A percentile compares a stretch with the other conserved stretches of the same genome.
phyloP scores from a whole-genome alignment of 2,888 invertebrate species.

The Venusia cambrica region DNA sequence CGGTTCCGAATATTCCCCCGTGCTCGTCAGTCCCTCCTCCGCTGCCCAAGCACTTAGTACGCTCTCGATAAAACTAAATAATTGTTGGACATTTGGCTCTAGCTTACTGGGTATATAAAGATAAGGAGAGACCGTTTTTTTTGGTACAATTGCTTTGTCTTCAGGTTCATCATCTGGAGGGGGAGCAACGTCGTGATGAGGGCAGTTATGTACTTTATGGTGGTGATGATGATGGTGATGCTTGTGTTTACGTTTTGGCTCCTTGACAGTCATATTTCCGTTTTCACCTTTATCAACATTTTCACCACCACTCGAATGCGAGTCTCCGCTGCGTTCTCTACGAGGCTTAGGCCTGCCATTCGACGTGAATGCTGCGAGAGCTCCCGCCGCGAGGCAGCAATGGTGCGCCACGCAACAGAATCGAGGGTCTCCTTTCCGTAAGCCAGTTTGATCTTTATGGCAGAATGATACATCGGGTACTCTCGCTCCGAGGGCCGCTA shows the following conservation, averaged over 20 bases:
- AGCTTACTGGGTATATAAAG: slow-evolving; percentile 79
- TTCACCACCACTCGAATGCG: slow-evolving; percentile 74
- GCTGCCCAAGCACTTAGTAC: slow-evolving; percentile 90
- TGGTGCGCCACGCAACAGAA: slow-evolving; percentile 77
- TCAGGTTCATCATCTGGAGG: slow-evolving; percentile 63
- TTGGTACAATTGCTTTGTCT: slow-evolving; percentile 58
- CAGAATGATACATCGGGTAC: slow-evolving; percentile 75
- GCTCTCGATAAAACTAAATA: slow-evolving; percentile 90
- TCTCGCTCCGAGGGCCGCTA: slow-evolving; percentile 72
- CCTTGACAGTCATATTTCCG: slow-evolving; percentile 45
- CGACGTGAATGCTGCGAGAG: slow-evolving; percentile 60
- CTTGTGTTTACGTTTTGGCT: slow-evolving; percentile 57
- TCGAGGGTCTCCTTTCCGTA: slow-evolving; percentile 64
- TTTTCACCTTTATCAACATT: slow-evolving; percentile 64
- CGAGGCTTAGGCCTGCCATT: slow-evolving; percentile 61
- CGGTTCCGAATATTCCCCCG: slow-evolving; percentile 87
- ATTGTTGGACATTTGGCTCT: slow-evolving; percentile 89
- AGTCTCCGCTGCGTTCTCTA: slow-evolving; percentile 68
- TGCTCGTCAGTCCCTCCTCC: slow-evolving; percentile 86
- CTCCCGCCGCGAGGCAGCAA: slow-evolving; percentile 71
- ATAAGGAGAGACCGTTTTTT: slow-evolving; percentile 76
- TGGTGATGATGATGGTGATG: slow-evolving; percentile 71
- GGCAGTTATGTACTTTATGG: slow-evolving; percentile 69
- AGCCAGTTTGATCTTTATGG: slow-evolving; percentile 70
- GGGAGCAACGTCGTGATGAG: slow-evolving; percentile 63